Evolutionary conservation across 1,140 invertebrate species (phyloP), one percentile per base, ranked within the genome.

Genomic region (Apis laboriosa): DNA sequence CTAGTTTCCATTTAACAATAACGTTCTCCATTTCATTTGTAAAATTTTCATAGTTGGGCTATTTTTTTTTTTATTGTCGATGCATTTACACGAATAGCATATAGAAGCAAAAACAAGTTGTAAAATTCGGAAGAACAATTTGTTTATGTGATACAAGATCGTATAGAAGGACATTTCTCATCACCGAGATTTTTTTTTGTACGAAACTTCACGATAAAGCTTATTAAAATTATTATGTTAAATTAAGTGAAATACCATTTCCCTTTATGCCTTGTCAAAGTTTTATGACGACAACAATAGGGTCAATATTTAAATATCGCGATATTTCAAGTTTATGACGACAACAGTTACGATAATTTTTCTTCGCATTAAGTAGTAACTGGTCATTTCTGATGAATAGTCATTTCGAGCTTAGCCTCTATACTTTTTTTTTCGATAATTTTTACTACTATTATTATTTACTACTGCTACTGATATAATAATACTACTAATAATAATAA

Each of bases 321-420:
- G 53, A 68, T 51, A 63, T 63, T 63, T 55, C 19, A 43, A 70
- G 53, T 55, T 43, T 43, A 34, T 21, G 17, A 53, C 9, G 24
- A n/a, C 12, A 19, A 15, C 9, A 21, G 68, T 58, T 60, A 70
- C 53, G 43, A 70, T 1, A 58, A 49, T 49, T 56, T 8, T 43
- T 17, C n/a, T 70, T 43, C 17, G 56, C 24, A 49, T 13, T n/a
- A 80, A 72, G 55, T 66, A 83, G 67, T 72, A 64, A 83, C 74
- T 76, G 84, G 77, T 77, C 67, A 67, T 74, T 68, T 43, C 61
- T 43, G 53, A 84, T 67, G 60, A 74, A 73, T 61, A 34, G 17
- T 53, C 53, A 55, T 80, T 75, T 84, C 72, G 68, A 76, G 64
- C 86, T 88, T 88, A 88, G 87, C 87, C 87, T 88, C 87, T 88